These are phyloP conservation scores for Taenioides sp. DNA, from an alignment of 2,797 vertebrate genomes.

Conservation along the genomic window DNA sequence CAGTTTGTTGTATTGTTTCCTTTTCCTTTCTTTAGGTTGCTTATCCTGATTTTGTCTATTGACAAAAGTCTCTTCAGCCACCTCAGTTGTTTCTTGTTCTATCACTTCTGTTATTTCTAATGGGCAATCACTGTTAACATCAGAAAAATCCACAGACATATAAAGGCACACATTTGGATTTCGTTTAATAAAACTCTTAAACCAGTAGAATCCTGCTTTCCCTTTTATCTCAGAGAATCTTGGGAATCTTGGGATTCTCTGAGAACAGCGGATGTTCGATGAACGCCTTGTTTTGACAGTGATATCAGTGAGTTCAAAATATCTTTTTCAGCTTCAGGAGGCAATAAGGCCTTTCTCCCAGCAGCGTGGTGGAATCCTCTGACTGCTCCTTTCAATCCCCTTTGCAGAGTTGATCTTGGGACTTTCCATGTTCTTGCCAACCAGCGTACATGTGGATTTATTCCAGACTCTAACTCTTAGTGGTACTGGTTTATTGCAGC, in stretches of 20 bases:
- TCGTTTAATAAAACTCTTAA: not conserved
- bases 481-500: not conserved
- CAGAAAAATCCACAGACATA: not conserved
- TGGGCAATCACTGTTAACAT: not conserved
- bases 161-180: not conserved
- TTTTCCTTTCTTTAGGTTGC: too few relatives aligned
- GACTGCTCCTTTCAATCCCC: not conserved
- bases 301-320: not conserved
- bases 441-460: not conserved
- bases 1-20: too few relatives aligned
- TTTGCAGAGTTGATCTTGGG: not conserved
- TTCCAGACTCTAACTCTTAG: not conserved
- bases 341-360: not conserved
- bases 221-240: too few relatives aligned
- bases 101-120: too few relatives aligned
- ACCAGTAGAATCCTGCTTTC: not conserved
- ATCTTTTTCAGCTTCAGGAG: conserved; percentile 1
- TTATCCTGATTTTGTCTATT: too few relatives aligned
- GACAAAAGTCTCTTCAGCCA: too few relatives aligned
- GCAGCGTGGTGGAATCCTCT: not conserved
- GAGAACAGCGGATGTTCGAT: not conserved
- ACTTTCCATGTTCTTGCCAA: not conserved
- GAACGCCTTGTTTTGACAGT: not conserved
- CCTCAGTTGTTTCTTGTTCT: too few relatives aligned
- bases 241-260: not conserved